These are phyloP conservation scores for Danio aesculapii DNA, from an alignment of 2,797 vertebrate species.

Conservation along the genomic window DNA sequence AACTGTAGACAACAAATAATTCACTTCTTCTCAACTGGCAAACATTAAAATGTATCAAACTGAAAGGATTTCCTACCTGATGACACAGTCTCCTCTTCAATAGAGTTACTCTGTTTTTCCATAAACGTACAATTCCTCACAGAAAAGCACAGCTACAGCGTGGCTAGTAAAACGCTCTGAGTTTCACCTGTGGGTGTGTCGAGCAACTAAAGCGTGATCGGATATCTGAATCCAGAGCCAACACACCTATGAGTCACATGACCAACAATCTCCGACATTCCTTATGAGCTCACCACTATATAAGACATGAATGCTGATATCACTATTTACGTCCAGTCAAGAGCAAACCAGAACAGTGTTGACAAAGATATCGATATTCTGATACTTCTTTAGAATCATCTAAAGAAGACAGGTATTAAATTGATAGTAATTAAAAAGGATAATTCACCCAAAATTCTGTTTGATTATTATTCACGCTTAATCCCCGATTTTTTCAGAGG, in stretches of 20 bases:
- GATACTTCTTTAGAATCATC: too few species aligned
- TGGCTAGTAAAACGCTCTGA: slow-evolving; percentile 10
- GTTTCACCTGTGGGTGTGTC: slow-evolving; percentile 52
- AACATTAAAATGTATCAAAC: background rate
- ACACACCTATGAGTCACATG: slow-evolving; percentile 39
- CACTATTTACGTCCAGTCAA: background rate
- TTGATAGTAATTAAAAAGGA: too few species aligned
- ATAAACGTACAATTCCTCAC: slow-evolving; percentile 23
- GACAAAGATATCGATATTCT: too few species aligned
- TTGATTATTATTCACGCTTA: too few species aligned
- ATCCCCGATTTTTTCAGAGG: too few species aligned
- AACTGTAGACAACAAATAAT: background rate
- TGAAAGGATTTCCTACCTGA: slow-evolving; percentile 36
- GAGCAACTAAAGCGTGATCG: slow-evolving; percentile 45
- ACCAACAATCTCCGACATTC: background rate
- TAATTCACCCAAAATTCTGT: too few species aligned
- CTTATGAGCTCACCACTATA: background rate
- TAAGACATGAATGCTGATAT: background rate
- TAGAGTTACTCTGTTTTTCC: slow-evolving; percentile 33
- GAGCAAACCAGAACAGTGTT: background rate
- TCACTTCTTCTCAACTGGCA: background rate
- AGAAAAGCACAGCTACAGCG: slow-evolving; percentile 14
- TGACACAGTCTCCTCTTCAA: slow-evolving; percentile 36
- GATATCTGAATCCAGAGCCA: slow-evolving; percentile 44
- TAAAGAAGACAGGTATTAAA: too few species aligned